phyloP scores from a whole-genome alignment of 1,140 invertebrate species.

The Parasteatoda tepidariorum region DNA sequence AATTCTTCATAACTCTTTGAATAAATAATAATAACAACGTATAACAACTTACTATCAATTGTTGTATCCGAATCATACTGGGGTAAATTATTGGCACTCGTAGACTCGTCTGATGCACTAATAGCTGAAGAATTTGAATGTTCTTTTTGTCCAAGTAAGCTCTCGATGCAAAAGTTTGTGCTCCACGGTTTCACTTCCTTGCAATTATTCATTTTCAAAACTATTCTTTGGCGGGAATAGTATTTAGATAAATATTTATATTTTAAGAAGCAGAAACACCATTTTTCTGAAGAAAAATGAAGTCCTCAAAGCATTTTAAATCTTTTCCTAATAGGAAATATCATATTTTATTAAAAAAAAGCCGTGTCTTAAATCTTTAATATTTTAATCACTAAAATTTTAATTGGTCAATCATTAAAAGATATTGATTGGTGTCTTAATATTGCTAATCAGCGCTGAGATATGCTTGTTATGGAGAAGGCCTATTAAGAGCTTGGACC shows the following conservation, averaged over 20 bases:
- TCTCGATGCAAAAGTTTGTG: conserved; percentile 49
- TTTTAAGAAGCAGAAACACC: not conserved
- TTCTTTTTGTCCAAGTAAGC: conserved; percentile 1
- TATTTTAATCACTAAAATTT: not conserved
- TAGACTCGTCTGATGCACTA: not conserved
- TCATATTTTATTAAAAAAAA: not conserved
- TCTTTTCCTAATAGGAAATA: not conserved
- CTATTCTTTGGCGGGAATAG: not conserved
- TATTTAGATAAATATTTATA: not conserved
- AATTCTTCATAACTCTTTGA: too few species aligned
- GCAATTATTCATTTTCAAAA: not conserved
- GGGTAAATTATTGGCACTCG: not conserved
- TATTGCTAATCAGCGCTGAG: too few species aligned
- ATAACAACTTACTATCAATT: conserved; percentile 8
- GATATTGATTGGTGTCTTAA: too few species aligned
- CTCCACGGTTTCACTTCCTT: conserved; percentile 28
- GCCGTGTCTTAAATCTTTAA: not conserved
- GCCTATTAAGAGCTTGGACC: not conserved
- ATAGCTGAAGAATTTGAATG: not conserved
- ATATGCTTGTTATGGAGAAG: not conserved
- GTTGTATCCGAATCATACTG: conserved; percentile 30
- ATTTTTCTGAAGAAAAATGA: not conserved
- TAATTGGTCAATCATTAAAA: not conserved
- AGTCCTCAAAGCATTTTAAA: not conserved
- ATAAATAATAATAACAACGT: not conserved